These are phyloP conservation scores for Drosophila nigritarsus DNA, from an alignment of 2,888 invertebrate species.

Conservation along the genomic window DNA sequence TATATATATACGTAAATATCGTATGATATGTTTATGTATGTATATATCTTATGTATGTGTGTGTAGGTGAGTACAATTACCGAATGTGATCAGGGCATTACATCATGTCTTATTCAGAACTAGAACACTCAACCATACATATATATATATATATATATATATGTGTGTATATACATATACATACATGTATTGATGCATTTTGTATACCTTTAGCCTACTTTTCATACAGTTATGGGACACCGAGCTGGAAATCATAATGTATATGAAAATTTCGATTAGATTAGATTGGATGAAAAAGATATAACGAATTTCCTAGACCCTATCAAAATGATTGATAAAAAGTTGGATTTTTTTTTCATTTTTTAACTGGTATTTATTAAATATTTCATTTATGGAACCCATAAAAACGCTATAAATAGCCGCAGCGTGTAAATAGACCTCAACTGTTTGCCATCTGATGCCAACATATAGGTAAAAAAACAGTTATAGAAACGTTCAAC, in stretches of 20 bases:
- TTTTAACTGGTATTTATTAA: background rate
- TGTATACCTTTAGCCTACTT: background rate
- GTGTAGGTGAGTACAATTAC: background rate
- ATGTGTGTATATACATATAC: background rate
- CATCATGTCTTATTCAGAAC: slow-evolving; percentile 5
- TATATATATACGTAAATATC: background rate
- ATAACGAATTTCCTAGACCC: background rate
- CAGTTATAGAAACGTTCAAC: background rate
- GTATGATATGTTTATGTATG: background rate
- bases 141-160: background rate
- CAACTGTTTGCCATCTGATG: background rate
- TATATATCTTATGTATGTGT: background rate
- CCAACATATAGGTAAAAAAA: background rate
- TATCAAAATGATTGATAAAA: background rate
- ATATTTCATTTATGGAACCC: background rate
- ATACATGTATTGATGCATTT: background rate
- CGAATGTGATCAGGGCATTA: slow-evolving; percentile 8
- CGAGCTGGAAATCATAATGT: background rate
- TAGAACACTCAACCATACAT: background rate
- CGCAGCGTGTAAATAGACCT: background rate
- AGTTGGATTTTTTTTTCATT: too few species aligned
- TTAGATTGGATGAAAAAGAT: slow-evolving; percentile 1
- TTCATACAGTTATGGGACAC: background rate
- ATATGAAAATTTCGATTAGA: background rate
- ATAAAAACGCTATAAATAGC: background rate